Base-by-base conservation (phyloP, 2,113 vertebrate species). In the Morone chrysops region DNA sequence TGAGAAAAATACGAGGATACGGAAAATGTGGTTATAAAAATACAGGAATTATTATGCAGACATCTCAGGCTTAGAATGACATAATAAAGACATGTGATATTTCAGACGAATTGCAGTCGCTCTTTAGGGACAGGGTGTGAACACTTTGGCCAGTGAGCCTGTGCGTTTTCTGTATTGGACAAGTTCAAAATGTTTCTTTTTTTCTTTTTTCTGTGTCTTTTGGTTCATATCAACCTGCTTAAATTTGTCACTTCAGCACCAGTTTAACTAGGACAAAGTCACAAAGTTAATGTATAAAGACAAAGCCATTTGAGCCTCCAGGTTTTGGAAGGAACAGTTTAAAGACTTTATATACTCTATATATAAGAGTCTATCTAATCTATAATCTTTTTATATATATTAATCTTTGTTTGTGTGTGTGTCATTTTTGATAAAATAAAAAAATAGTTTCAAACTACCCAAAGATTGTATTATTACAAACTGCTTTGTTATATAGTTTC, bases 61-160 rank as follows among this genome's bases (percentile, higher is more conserved):
- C 22, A 36, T 17, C 11, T 59, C 6, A 8, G 43, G 57, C 14
- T 61, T 51, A 25, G 51, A 45, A 51, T 31, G 12, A 57, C 50
- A 7, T 38, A 69, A 25, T 12, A 11, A 8, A 41, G 45, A 74
- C 5, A 20, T 61, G 20, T 66, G 45, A 57, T 41, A 18, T 51
- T 61, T 86, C 11, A 41, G 17, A 53, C 2, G 36, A 67, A 18
- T 16, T 86, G n/a, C 73, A 70, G 48, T 47, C 4, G 2, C 16
- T 78, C 65, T 71, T 68, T 22, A 38, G 78, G 62, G 83, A 75
- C 31, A 4, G 62, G 76, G 70, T 69, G 88, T 82, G 80, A 78
- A 38, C 45, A 45, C 11, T 16, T 62, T 31, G 25, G 43, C 20
- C 20, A 18, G 25, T 54, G 47, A 50, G 65, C 11, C 3, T 40